Base-by-base conservation (phyloP, 2,888 invertebrate genomes). In the Agrotis clavis region DNA sequence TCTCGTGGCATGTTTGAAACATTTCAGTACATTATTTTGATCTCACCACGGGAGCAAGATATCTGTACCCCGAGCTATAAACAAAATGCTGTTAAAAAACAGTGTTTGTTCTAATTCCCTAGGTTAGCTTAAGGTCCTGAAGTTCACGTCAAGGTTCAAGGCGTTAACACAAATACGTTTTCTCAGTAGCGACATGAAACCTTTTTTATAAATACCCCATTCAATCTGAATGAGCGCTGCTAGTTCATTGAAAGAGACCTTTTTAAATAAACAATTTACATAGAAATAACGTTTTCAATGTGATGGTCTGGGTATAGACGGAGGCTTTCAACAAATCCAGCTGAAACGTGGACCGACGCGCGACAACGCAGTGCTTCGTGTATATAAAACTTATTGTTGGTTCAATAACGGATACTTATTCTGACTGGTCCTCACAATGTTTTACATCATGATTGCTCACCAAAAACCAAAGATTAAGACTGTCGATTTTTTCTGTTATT, bases 211-310 rank as follows among this genome's bases (percentile, higher is more conserved):
- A 66, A 75, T 54, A 67, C 51, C n/a, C 41, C 45, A 67, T 71
- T 62, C 56, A 65, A 53, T 48, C 64, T n/a, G 13, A 61, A 50
- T 56, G 62, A 65, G 65, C 71, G 51, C 60, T 63, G 54, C 41
- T 18, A 53, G 30, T 66, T 48, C 30, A 77, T 57, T 68, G 68
- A 63, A 71, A 72, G 50, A 61, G 65, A 71, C 61, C 81, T 71
- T 73, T 83, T 81, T 64, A 70, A 78, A 75, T 61, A 71, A 56
- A 48, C 16, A 59, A 74, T 83, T 75, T 81, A 83, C 67, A 79
- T 83, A 70, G 69, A 81, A 83, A 76, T 76, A 70, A 63, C 67
- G n/a, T 67, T 74, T 74, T 51, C 71, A 63, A 70, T 78, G 81
- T 75, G 61, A 71, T 69, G 67, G 74, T 80, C 47, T 69, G 64